phyloP scores from a whole-genome alignment of 2,888 invertebrate species.

The Yponomeuta malinellus region DNA sequence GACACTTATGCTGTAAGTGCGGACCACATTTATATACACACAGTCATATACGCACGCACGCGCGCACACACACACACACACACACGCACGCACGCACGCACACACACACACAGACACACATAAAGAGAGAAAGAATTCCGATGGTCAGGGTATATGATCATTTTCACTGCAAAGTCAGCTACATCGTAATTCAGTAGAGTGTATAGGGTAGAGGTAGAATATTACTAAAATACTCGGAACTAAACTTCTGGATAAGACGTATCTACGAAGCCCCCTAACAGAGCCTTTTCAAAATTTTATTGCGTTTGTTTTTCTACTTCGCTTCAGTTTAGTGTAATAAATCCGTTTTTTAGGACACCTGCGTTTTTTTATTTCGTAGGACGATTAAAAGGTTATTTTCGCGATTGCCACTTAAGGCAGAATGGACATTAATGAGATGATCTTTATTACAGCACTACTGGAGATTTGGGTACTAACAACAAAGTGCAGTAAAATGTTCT shows the following conservation, averaged over 20 bases:
- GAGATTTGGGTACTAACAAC: not conserved
- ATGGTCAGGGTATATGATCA: no score
- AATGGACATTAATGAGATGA: not conserved
- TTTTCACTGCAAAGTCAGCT: no score
- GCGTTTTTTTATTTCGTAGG: slow-evolving; percentile 22
- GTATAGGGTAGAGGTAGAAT: not conserved
- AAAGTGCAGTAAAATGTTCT: no score
- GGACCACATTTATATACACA: no score
- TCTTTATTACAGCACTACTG: not conserved
- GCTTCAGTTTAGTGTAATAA: slow-evolving; percentile 41
- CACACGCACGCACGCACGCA: no score
- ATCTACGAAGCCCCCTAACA: not conserved
- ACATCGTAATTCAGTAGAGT: no score
- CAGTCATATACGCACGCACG: no score
- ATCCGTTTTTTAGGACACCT: slow-evolving; percentile 41
- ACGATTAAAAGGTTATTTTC: slow-evolving; percentile 12
- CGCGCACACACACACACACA: no score
- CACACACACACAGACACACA: no score
- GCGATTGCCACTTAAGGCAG: not conserved
- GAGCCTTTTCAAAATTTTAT: slow-evolving; percentile 57
- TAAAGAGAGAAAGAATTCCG: no score
- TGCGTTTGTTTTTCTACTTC: slow-evolving; percentile 47
- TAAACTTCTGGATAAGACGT: not conserved
- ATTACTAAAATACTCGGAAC: not conserved
- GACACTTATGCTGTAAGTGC: no score